Base-by-base conservation (phyloP, 1,140 invertebrate genomes). In the Telenomus remus region DNA sequence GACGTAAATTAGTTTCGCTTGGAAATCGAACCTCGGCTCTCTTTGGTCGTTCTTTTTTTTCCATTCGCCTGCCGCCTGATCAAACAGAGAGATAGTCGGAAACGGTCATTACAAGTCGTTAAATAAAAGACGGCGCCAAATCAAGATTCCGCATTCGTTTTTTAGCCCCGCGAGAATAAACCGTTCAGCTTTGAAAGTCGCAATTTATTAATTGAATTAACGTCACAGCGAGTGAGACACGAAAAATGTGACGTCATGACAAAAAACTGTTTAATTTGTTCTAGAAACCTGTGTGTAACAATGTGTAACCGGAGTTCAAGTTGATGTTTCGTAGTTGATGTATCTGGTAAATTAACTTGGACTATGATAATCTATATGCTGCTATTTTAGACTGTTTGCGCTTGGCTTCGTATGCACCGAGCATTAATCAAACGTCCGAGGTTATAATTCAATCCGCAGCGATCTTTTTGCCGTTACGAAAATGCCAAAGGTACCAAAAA, bases 361-460 rank as follows among this genome's bases (percentile, higher is more conserved):
- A 51, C 43, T 64, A 64, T 69, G 63, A 68, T 75, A 63, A 75
- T 75, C 19, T 27, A 69, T 69, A 46, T 56, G 57, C 54, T 57
- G 53, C 72, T 69, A 69, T 75, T 69, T 68, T 56, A 64, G 64
- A 69, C 51, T 69, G 57, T 69, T 75, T 75, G 49, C 64, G 65
- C 59, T 75, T 75, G 55, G 72, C 47, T 69, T 64, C 65, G 43
- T 79, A 79, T 81, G 49, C 59, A 77, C 75, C 74, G 79, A 53
- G 78, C 69, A 57, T 80, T 63, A 54, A 71, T 59, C 60, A 82
- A 61, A 63, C 74, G 77, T 34, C 77, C 77, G 46, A 64, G 15
- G 35, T 54, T 33, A 33, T 50, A 66, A 53, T 81, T 76, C 42
- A 78, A 73, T 60, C 19, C 19, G 19, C 60, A 48, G 33, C 56